Evolutionary conservation across 2,888 invertebrate genomes (phyloP), one percentile per base, ranked within the genome.

Genomic region (Slavum lentiscoides): DNA sequence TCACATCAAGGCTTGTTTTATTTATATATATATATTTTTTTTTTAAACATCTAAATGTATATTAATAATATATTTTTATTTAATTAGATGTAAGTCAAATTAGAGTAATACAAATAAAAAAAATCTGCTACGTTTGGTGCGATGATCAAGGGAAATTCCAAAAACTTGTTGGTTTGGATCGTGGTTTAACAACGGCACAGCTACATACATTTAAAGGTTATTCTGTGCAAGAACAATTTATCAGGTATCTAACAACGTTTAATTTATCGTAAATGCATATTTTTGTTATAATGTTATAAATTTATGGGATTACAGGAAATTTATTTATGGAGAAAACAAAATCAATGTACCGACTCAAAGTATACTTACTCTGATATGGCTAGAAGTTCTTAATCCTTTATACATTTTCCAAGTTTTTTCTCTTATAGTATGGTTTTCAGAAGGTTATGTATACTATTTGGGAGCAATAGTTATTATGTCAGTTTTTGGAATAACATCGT

Each of bases 361-460:
- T 82, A 91, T 92, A 84, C 89, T 90, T 87, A 89, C 89, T 55
- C 86, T 93, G 81, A 90, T 93, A 83, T 86, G 91, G 39, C 89
- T 91, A 83, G 93, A 95, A 90, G 91, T 93, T 55, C 90, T 95
- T 85, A 94, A 94, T 87, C 95, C 95, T 1, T 95, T 95, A 87
- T 96, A 96, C 86, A 89, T 95, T 80, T 96, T 96, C 87, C 95
- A 96, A 92, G 89, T 92, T 6, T 93, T 93, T 86, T 94, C 94
- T 55, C 89, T 95, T 19, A 88, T 90, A 59, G 89, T 97, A 15
- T 97, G 97, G 97, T 90, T 91, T 73, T 86, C 91, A 83, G 96
- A 97, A 86, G 90, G 92, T 83, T 97, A 97, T 86, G 90, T 92
- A 84, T 92, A 93, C 85, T 97, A 97, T 87, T 95, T 95, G 5